Percentiles rank a stretch among this genome's conserved stretches.
phyloP scores from a whole-genome alignment of 2,113 vertebrate species.

The Megaceryle torquata region DNA sequence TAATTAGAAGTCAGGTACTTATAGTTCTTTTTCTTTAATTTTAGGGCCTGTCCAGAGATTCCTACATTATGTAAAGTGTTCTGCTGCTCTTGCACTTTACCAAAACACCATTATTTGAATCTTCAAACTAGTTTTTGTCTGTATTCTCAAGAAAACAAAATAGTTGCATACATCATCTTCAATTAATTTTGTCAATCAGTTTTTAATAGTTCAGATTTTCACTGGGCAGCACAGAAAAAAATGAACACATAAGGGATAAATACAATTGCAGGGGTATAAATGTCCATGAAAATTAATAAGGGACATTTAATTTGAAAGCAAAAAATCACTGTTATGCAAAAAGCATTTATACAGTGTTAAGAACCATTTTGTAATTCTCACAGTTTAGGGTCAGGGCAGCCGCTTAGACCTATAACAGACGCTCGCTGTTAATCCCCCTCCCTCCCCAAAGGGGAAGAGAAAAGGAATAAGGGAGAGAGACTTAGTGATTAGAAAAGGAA shows the following conservation, averaged over 20 bases:
- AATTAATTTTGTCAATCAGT: background rate
- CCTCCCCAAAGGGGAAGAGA: no score
- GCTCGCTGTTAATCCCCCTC: no score
- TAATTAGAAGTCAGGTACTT: background rate
- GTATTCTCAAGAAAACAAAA: background rate
- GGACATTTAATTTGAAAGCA: background rate
- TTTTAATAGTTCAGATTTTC: slow-evolving; percentile 36
- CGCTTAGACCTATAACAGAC: no score
- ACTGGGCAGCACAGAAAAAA: background rate
- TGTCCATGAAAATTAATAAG: background rate
- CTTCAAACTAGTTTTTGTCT: background rate
- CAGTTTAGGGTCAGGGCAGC: no score
- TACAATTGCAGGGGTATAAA: background rate
- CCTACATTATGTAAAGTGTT: background rate
- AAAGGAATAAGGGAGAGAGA: no score
- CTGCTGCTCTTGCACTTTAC: background rate
- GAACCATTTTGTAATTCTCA: background rate
- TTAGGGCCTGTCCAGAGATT: background rate
- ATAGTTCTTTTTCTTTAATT: background rate
- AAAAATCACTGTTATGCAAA: background rate
- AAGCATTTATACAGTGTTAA: background rate
- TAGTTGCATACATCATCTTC: background rate
- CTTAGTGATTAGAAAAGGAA: no score
- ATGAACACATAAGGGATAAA: background rate
- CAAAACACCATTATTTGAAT: background rate